A percentile compares a stretch with the other conserved stretches of the same genome.
Conservation (phyloP, 2,888 invertebrate species). For the Pomacea canaliculata region DNA sequence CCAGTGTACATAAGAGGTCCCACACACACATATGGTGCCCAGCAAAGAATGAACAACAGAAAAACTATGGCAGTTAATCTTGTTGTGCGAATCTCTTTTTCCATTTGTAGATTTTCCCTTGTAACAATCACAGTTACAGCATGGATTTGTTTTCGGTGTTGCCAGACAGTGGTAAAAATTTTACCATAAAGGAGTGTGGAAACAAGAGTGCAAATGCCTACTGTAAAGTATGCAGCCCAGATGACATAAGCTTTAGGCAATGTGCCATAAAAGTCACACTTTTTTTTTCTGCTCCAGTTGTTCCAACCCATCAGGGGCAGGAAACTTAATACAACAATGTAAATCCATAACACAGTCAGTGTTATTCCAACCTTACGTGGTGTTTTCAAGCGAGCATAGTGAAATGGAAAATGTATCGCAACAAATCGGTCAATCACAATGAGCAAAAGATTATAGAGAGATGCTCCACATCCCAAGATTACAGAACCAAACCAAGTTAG, state of each 20-base stretch:
- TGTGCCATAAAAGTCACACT: conserved; percentile 40
- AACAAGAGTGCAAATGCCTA: conserved; percentile 28
- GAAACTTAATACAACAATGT: conserved; percentile 30
- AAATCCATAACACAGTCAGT: conserved; percentile 37
- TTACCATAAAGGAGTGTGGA: conserved; percentile 38
- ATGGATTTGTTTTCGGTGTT: conserved; percentile 26
- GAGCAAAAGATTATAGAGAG: conserved; percentile 38
- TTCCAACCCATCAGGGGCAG: conserved; percentile 42
- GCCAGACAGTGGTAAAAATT: conserved; percentile 35
- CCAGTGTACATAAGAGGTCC: conserved; percentile 39
- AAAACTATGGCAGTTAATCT: conserved; percentile 39
- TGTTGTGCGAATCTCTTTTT: conserved; percentile 34
- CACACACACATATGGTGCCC: conserved; percentile 41
- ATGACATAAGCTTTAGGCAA: conserved; percentile 37
- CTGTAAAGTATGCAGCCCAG: conserved; percentile 34
- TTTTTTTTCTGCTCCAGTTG: conserved; percentile 23
- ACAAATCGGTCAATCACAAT: conserved; percentile 46
- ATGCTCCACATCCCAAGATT: conserved; percentile 36
- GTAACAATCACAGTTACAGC: conserved; percentile 4
- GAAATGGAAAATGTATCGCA: conserved; percentile 40
- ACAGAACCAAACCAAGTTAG: conserved; percentile 37
- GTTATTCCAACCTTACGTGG: conserved; percentile 29
- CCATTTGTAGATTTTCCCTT: conserved; percentile 4
- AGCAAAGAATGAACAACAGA: conserved; percentile 43
- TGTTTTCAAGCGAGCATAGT: conserved; percentile 35